Evolutionary conservation across 2,113 vertebrate genomes (phyloP).

Genomic region (Pogona vitticeps): DNA sequence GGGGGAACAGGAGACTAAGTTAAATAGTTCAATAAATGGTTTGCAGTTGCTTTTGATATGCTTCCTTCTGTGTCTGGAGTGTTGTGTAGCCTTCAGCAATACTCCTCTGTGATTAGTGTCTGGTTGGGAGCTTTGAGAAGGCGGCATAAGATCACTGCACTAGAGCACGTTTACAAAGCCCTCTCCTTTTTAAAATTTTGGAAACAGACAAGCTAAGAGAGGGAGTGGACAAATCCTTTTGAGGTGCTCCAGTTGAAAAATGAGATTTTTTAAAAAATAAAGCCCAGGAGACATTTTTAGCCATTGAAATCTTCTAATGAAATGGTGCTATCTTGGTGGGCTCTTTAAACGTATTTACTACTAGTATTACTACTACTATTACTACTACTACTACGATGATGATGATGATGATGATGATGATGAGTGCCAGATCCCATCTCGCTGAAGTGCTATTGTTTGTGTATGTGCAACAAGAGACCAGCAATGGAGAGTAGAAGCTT

Average conservation of each 20-base stretch:
- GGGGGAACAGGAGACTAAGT: too few relatives aligned
- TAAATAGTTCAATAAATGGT: too few relatives aligned
- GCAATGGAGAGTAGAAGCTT: conserved; percentile 62
- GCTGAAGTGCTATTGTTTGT: conserved; percentile 77
- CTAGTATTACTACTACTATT: conserved; percentile 15
- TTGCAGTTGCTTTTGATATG: too few relatives aligned
- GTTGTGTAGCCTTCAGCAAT: neutral
- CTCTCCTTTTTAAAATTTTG: neutral
- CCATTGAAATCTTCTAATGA: conserved; percentile 71
- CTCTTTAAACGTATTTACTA: conserved; percentile 48
- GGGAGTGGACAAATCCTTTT: conserved; percentile 45
- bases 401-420: too few relatives aligned
- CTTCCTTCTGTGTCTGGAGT: too few relatives aligned
- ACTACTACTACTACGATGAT: too few relatives aligned
- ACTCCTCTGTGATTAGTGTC: neutral
- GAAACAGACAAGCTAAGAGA: conserved; percentile 22
- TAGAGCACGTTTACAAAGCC: neutral
- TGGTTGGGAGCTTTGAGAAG: too few relatives aligned
- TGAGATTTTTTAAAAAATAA: too few relatives aligned
- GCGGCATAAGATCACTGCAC: neutral
- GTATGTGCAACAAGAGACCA: conserved; percentile 56
- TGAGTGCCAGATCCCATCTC: conserved; percentile 72
- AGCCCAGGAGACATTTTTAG: conserved; percentile 55
- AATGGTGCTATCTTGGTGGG: conserved; percentile 78
- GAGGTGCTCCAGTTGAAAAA: conserved; percentile 69